A percentile compares a stretch with the other conserved stretches of the same genome.
These are phyloP conservation scores for Pseudois nayaur DNA, from an alignment of 2,113 vertebrate species.

Conservation along the genomic window DNA sequence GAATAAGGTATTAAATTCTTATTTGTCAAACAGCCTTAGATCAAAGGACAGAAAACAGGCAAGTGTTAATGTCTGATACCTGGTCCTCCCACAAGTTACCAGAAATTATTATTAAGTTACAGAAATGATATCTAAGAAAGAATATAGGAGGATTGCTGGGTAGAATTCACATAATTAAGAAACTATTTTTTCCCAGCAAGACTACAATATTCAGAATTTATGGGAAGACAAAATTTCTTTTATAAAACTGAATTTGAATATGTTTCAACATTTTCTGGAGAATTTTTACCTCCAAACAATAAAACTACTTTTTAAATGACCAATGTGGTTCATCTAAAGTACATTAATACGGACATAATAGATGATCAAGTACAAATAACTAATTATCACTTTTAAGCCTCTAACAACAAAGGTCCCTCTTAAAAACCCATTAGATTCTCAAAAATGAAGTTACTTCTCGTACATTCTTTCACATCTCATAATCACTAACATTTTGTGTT, in stretches of 20 bases:
- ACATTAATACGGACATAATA: not conserved
- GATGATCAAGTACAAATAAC: not conserved
- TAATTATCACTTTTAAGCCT: not conserved
- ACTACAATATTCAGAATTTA: not conserved
- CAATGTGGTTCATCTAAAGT: not conserved
- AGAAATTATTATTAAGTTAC: not conserved
- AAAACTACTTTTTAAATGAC: constrained; percentile 10
- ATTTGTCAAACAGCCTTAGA: not conserved
- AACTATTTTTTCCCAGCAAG: not conserved
- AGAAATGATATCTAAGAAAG: not conserved
- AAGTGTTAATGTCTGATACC: not conserved
- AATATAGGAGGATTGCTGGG: not conserved
- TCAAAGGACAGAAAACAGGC: constrained; percentile 11
- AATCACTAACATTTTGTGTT: not conserved
- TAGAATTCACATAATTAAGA: not conserved
- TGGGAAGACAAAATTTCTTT: not conserved
- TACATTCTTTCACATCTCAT: not conserved
- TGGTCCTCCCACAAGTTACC: not conserved
- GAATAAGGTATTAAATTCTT: not conserved
- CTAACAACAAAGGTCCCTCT: not conserved
- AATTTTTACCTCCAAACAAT: not conserved
- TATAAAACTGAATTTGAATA: not conserved
- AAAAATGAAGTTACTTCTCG: not conserved
- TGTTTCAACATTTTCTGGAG: not conserved
- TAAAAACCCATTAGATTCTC: not conserved